Evolutionary conservation across 2,888 invertebrate genomes (phyloP), one percentile per base, ranked within the genome.

Genomic region (Hirudinaria manillensis): DNA sequence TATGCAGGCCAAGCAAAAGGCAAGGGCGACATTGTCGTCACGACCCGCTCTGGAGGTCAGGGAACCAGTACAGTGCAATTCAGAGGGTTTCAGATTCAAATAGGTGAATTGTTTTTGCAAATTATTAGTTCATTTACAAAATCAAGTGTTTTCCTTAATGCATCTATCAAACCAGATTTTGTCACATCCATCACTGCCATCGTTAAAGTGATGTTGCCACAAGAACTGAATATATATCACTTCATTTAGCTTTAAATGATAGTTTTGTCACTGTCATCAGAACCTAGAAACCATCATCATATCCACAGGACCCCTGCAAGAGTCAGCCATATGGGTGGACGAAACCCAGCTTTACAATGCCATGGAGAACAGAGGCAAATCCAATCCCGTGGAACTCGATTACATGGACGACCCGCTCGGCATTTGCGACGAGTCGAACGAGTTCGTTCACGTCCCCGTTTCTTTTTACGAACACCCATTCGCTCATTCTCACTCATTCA

Each of bases 321-420:
- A 98, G 84, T 95, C 94, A 80, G 95, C 97, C 7, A 94, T 99
- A 3, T 99, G 98, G 98, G 93, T 98, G 0, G 97, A 99, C 85
- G 99, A 99, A 86, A 91, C 93, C 0, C 92, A 93, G 0, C 89
- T 92, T 77, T 89, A 90, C 32, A 87, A 91, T 75, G 90, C 91
- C 19, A 92, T 93, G 90, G 93, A 93, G 1, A 88, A 93, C 27
- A 88, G 94, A 76, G 83, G 84, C 68, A 80, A 85, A 21, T 91
- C 94, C 0, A 92, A 94, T 0, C 93, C 94, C 0, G 77, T 82
- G n/a, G 78, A 82, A 10, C 70, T 70, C 34, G 77, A 80, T n/a
- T 81, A 82, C 27, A 81, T 83, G 75, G 85, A 96, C 80, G 96
- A 97, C 85, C 96, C 96, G 0, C 86, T 97, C 3, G 94, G 95